Evolutionary conservation across 2,113 vertebrate genomes (phyloP).

Genomic region (Athene noctua): DNA sequence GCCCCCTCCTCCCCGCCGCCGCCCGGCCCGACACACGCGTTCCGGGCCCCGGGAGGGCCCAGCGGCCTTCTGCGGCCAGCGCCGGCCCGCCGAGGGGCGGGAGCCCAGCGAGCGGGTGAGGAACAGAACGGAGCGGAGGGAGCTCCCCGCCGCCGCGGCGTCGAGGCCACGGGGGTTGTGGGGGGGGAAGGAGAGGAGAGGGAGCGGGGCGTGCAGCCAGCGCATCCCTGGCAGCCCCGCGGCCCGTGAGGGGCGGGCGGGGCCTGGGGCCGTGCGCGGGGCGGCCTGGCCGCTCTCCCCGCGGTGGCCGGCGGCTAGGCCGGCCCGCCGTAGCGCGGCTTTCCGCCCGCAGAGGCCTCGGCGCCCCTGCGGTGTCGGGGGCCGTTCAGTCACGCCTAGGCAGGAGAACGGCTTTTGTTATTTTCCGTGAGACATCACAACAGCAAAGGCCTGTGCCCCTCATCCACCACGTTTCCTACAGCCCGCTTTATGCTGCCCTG

Average conservation of each 20-base stretch:
- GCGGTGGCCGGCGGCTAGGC: too few relatives aligned
- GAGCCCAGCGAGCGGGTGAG: neutral
- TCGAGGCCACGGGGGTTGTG: neutral
- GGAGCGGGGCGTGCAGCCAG: neutral
- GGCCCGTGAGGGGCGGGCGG: neutral
- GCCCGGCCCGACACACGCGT: neutral
- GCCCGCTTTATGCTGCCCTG: neutral
- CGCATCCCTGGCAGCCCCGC: neutral
- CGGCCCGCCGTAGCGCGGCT: neutral
- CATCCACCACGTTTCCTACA: fast-evolving
- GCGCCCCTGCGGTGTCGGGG: neutral
- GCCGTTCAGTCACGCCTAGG: fast-evolving
- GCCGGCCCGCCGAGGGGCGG: neutral
- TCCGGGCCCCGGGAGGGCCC: neutral
- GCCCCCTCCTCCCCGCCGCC: neutral
- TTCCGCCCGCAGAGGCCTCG: fast-evolving
- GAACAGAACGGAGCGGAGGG: too few relatives aligned
- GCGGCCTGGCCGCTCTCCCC: too few relatives aligned
- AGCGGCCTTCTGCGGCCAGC: neutral
- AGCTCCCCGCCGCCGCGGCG: neutral
- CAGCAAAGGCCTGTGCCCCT: neutral
- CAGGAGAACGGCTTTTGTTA: fast-evolving
- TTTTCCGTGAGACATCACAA: fast-evolving
- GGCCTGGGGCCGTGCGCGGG: neutral
- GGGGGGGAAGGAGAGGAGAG: neutral